Evolutionary conservation across 2,888 invertebrate species (phyloP).

Genomic region (Lucinisca nassula): DNA sequence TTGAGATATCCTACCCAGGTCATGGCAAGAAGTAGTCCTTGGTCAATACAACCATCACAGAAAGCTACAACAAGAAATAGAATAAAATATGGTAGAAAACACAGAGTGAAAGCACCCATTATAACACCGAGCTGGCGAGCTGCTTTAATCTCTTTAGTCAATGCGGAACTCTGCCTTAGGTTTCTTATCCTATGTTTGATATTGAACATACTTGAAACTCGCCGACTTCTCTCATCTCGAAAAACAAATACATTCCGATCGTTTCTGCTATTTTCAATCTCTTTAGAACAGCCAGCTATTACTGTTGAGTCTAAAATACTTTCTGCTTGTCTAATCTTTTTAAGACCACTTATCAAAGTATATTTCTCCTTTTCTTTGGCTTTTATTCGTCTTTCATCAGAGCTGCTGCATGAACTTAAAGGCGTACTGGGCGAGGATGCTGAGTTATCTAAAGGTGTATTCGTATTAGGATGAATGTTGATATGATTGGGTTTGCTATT

Average conservation of each 20-base stretch:
- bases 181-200: slow-evolving; percentile 78
- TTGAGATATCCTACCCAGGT: slow-evolving; percentile 90
- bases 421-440: slow-evolving; percentile 68
- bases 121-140: slow-evolving; percentile 90
- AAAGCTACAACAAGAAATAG: slow-evolving; percentile 90
- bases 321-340: slow-evolving; percentile 75
- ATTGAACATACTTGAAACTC: slow-evolving; percentile 73
- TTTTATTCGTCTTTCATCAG: slow-evolving; percentile 66
- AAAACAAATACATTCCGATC: slow-evolving; percentile 69
- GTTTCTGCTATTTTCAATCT: slow-evolving; percentile 40
- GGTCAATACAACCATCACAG: slow-evolving; percentile 88
- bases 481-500: slow-evolving; percentile 43
- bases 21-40: slow-evolving; percentile 88
- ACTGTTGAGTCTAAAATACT: slow-evolving; percentile 77
- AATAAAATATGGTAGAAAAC: slow-evolving; percentile 90
- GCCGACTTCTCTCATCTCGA: slow-evolving; percentile 74
- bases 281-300: slow-evolving; percentile 59
- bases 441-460: slow-evolving; percentile 52
- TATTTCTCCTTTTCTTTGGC: slow-evolving; percentile 70
- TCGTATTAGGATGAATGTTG: slow-evolving; percentile 37
- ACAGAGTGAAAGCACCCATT: slow-evolving; percentile 90
- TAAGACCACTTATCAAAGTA: slow-evolving; percentile 74
- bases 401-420: slow-evolving; percentile 64
- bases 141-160: slow-evolving; percentile 88
- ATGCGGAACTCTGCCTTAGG: slow-evolving; percentile 82